Base-by-base conservation (phyloP, 2,888 invertebrate species). In the Plagodis pulveraria region DNA sequence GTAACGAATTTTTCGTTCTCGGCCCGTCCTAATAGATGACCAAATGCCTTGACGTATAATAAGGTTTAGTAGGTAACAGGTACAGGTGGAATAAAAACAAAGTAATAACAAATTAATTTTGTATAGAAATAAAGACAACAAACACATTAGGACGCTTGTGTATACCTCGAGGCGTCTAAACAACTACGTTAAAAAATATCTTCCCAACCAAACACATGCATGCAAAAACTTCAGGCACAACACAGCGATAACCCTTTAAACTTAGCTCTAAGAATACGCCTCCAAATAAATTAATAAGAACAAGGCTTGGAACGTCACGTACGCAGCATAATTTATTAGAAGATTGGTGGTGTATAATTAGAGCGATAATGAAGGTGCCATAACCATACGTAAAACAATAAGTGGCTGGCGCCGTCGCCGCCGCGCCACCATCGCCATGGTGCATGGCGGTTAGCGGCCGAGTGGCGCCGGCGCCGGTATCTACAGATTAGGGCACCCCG, bases 341-440 rank as follows among this genome's bases (percentile, higher is more conserved):
- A 72, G 65, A 66, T 65, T 65, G 65, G 66, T 69, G 53, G 63
- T 70, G 65, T 76, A 72, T 77, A 77, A 72, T 74, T 74, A 74
- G 41, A 41, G 70, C 62, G 70, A 70, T 72, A 72, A 73, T 73
- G 72, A 67, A 72, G 66, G 70, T 67, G 62, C 65, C 66, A 70
- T 66, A 41, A 9, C 36, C 36, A 5, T 36, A 36, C 41, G 10
- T 41, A 69, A 56, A 34, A 60, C 60, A 60, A 56, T 60, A 56
- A 63, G 63, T 48, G 63, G 62, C 66, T 62, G 69, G 56, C 57
- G 63, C 69, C 74, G 70, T 70, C 66, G 59, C 10, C n/a, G 41
- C 41, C 6, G 36, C 9, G 36, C 7, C 74, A 70, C 70, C 66
- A 58, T 0, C n/a, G 41, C 41, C 6, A 9, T 36, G 36, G 36